Base-by-base conservation (phyloP, 1,140 invertebrate species). In the Oncopodura yosiiana region DNA sequence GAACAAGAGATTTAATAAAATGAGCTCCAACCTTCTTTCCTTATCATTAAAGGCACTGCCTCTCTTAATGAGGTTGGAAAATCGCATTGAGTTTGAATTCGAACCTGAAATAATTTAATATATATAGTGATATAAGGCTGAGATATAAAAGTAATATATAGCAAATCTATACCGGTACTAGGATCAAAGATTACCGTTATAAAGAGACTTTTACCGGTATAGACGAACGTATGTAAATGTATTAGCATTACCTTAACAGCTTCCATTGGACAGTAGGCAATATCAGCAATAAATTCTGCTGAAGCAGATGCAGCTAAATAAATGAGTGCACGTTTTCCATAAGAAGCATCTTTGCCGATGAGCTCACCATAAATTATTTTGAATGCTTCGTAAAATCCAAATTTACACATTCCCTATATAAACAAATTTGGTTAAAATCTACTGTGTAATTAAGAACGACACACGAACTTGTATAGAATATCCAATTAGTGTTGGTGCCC, bases 301-400 rank as follows among this genome's bases (percentile, higher is more conserved):
- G 76, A 78, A 11, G 79, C 79, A 66, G 75, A 77, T 26, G 79
- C 77, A 43, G 77, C 78, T 55, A 81, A 66, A 61, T 82, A 81
- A 1, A 81, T 58, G 19, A 71, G 71, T 6, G 80, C 82, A 52
- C 79, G 71, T 66, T 72, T 81, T 23, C 72, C 56, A 65, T 74
- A 81, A 14, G 77, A 62, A 29, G 73, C 71, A 68, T 81, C 78
- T 67, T 80, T 77, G 61, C 78, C 78, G 14, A 81, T 42, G 3
- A 74, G 36, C 44, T 73, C 70, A 60, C 68, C 64, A 63, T 81
- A 81, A 1, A 77, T 14, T 53, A 71, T 71, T 66, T 81, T 81
- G 69, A 81, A 81, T 16, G 78, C 61, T 70, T 93, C 89, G 73
- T 94, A 94, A 44, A 92, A 79, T 43, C 88, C 88, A 69, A 87